These are phyloP conservation scores for Diachrysia chrysitis DNA, from an alignment of 2,888 invertebrate species.

Conservation along the genomic window DNA sequence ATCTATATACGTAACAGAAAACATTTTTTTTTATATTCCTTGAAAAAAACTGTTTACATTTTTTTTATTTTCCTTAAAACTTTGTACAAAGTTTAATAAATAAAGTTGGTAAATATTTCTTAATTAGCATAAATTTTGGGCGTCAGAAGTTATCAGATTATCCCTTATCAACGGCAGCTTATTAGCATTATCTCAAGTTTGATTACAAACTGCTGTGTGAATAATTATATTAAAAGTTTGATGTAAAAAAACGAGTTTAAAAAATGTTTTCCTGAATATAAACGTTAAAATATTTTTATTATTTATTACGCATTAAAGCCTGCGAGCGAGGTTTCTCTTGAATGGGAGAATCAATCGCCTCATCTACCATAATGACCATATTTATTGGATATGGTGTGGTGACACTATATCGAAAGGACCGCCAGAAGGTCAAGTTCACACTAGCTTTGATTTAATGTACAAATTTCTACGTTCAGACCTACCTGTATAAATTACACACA, in stretches of 20 bases:
- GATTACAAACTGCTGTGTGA: conserved; percentile 11
- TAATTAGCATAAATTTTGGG: neutral
- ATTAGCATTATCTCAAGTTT: conserved; percentile 18
- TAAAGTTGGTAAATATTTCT: neutral
- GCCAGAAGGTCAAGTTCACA: neutral
- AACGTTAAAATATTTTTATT: no score
- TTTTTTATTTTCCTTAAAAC: neutral
- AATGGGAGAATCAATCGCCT: conserved; percentile 34
- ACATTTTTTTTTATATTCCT: no score
- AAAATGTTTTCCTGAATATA: no score
- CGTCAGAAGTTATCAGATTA: conserved; percentile 6
- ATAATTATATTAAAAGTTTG: conserved; percentile 22
- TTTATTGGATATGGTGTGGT: conserved; percentile 9
- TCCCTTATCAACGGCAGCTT: neutral
- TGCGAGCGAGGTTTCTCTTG: no score
- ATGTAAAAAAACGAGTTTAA: neutral
- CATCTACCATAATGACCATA: conserved; percentile 16
- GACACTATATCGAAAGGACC: neutral
- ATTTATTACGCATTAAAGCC: no score
- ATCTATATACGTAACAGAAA: no score
- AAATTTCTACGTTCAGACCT: no score
- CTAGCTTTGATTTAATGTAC: no score
- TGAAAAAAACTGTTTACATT: no score
- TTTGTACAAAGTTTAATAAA: neutral
- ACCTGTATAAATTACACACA: no score